Evolutionary conservation across 2,797 vertebrate genomes (phyloP), one percentile per base, ranked within the genome.

Genomic region (Catamblyrhynchus diadema): DNA sequence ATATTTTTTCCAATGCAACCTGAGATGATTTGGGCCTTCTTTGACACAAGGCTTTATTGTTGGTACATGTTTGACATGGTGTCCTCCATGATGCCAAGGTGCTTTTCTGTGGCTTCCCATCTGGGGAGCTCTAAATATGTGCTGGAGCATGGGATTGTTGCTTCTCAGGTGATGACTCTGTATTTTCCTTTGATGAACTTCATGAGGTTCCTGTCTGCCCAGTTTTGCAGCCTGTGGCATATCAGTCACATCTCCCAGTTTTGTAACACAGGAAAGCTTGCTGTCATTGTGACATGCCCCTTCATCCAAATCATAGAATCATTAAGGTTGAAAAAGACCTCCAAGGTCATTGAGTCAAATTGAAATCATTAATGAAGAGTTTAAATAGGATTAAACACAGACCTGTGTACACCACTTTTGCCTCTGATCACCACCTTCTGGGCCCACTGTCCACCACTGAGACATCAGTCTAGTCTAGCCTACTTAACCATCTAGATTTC

Each of bases 31-130:
- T 73, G 28, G 35, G 22, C 5, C 18, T 79, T 74, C 27, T 79
- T 79, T 79, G 66, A 18, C 15, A 32, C 13, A 17, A 28, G 27
- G 7, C 5, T 57, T n/a, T 15, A 14, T 28, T 53, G 13, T 15
- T 33, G 17, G 15, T 10, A 71, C 8, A 21, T 13, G 12, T 35
- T 59, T 0, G 0, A 23, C 17, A 48, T 33, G 8, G 5, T 30
- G 23, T 56, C 37, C 32, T 71, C 12, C 30, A 51, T 33, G 23
- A 56, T 50, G 13, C 9, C 44, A 24, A 61, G 2, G 12, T 44
- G 12, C 6, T 70, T 48, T 86, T 73, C 15, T 32, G 4, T n/a
- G 54, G 27, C 9, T 50, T 75, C 70, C 20, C 9, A 21, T 17
- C 18, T 60, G 33, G 12, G 9, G 30, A 90, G 42, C 21, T 23